These are phyloP conservation scores for Chlamydotis undulata DNA, from an alignment of 2,113 vertebrate species.

Conservation along the genomic window DNA sequence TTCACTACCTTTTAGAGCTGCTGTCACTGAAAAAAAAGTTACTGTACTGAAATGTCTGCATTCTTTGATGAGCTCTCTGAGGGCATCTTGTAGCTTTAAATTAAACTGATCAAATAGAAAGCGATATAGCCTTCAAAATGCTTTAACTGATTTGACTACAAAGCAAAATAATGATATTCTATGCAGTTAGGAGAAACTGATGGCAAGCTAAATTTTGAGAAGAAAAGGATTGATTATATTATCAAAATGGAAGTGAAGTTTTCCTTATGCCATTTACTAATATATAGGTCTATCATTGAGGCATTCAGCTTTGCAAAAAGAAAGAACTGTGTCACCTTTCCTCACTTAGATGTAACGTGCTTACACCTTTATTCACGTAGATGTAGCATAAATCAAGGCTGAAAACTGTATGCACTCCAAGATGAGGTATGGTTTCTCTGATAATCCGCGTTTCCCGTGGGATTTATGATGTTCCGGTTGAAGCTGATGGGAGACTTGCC, in stretches of 20 bases:
- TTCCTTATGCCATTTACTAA: neutral
- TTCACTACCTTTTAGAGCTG: conserved; percentile 62
- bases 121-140: conserved; percentile 19
- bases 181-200: neutral
- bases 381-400: neutral
- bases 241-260: neutral
- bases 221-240: neutral
- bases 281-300: neutral
- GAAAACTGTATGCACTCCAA: neutral
- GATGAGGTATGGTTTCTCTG: neutral
- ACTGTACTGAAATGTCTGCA: conserved; percentile 12
- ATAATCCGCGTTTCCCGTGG: neutral
- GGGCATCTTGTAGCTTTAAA: conserved; percentile 61
- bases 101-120: conserved; percentile 70
- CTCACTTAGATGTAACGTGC: neutral
- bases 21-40: conserved; percentile 41
- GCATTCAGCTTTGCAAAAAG: neutral
- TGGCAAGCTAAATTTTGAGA: neutral
- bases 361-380: neutral
- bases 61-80: conserved; percentile 67
- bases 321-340: neutral
- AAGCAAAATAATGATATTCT: neutral
- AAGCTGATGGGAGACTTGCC: neutral
- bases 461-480: neutral
- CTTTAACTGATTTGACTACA: conserved; percentile 25